phyloP scores from a whole-genome alignment of 2,888 invertebrate species.

The Heliconius cydno region DNA sequence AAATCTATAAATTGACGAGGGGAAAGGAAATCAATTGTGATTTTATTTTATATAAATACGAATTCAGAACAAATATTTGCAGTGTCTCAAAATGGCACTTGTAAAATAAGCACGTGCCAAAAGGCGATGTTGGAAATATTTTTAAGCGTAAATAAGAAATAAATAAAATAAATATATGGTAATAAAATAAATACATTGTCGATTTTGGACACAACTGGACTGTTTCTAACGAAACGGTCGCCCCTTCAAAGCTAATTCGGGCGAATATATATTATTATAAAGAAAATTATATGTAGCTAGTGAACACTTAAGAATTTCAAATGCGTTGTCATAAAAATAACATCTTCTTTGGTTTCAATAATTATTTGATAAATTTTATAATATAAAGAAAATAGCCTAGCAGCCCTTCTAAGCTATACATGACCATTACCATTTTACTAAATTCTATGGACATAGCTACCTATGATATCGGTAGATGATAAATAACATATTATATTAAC shows the following conservation, averaged over 20 bases:
- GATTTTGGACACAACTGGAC: neutral
- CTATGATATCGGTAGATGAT: neutral
- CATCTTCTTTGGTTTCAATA: too few species aligned
- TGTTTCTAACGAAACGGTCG: neutral
- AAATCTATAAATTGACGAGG: constrained; percentile 62
- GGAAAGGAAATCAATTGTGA: constrained; percentile 58
- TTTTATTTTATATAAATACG: constrained; percentile 55
- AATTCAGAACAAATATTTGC: constrained; percentile 39
- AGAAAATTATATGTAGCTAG: too few species aligned
- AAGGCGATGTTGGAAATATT: constrained; percentile 8
- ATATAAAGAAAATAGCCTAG: too few species aligned
- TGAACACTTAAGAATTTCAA: too few species aligned
- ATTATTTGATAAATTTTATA: too few species aligned
- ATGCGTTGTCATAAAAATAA: too few species aligned
- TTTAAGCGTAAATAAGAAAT: neutral
- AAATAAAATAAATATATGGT: neutral
- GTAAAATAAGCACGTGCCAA: constrained; percentile 18
- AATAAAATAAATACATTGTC: neutral
- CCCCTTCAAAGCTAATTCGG: neutral
- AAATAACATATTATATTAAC: neutral
- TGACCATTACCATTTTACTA: too few species aligned
- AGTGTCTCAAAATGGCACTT: constrained; percentile 10
- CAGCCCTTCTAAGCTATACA: too few species aligned
- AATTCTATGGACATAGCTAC: too few species aligned
- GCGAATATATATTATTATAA: too few species aligned